Percentiles rank a stretch among this genome's conserved stretches.
Evolutionary conservation across 2,888 invertebrate species (phyloP).

Genomic region (Cephus pygmeus): DNA sequence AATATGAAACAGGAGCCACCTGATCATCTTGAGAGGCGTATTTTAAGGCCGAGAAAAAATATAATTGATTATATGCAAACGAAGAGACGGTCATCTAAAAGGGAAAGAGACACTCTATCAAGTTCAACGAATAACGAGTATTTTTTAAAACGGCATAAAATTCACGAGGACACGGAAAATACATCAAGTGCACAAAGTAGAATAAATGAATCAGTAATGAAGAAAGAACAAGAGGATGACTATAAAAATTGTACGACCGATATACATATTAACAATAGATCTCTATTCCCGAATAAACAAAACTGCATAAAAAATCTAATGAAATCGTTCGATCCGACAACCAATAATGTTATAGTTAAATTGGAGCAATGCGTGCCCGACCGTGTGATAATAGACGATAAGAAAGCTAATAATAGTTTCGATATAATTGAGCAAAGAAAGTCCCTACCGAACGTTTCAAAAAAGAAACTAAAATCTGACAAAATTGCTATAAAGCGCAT

Average conservation of each 20-base stretch:
- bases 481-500: conserved; percentile 5
- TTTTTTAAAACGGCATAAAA: conserved; percentile 4
- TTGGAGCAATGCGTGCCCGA: not conserved
- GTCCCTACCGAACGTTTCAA: not conserved
- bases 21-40: conserved; percentile 29
- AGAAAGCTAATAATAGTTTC: not conserved
- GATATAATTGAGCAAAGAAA: not conserved
- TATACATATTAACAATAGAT: not conserved
- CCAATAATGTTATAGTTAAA: conserved; percentile 8
- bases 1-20: conserved; percentile 40
- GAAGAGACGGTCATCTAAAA: conserved; percentile 19
- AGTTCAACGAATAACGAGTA: not conserved
- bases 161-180: not conserved
- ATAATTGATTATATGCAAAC: conserved; percentile 34
- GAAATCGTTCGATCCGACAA: conserved; percentile 3
- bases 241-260: not conserved
- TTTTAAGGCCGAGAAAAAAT: conserved; percentile 44
- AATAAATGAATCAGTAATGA: not conserved
- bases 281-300: not conserved
- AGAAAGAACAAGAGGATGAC: not conserved
- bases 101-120: not conserved
- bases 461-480: not conserved
- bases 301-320: conserved; percentile 7
- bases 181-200: not conserved
- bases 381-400: not conserved